A percentile compares a stretch with the other conserved stretches of the same genome.
phyloP scores from a whole-genome alignment of 2,797 vertebrate genomes.

The Cyclura pinguis region DNA sequence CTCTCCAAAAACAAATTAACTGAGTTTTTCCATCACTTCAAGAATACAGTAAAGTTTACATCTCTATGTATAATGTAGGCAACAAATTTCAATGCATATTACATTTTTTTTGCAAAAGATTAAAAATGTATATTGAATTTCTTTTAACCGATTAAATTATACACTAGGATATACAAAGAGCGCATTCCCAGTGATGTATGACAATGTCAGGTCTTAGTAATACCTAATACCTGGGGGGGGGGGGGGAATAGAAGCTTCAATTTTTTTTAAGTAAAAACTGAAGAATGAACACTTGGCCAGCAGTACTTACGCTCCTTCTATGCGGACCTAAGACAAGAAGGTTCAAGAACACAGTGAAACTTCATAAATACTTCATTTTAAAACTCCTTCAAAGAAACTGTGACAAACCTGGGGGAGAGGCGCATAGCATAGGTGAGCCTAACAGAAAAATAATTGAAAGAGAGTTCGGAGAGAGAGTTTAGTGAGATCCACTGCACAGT shows the following conservation, averaged over 20 bases:
- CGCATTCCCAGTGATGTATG: neutral
- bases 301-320: neutral
- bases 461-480: too few relatives aligned
- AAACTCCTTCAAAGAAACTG: neutral
- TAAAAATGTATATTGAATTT: too few relatives aligned
- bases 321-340: neutral
- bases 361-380: neutral
- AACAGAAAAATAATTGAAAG: too few relatives aligned
- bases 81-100: neutral
- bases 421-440: too few relatives aligned
- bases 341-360: neutral
- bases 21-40: too few relatives aligned
- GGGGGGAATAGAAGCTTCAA: neutral
- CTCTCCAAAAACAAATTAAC: too few relatives aligned
- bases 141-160: too few relatives aligned
- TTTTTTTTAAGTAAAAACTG: neutral
- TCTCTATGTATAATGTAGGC: fast-evolving
- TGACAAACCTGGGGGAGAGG: too few relatives aligned
- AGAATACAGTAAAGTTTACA: too few relatives aligned
- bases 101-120: neutral
- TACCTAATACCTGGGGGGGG: too few relatives aligned
- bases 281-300: neutral
- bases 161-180: too few relatives aligned
- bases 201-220: neutral
- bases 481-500: too few relatives aligned